Evolutionary conservation across 2,113 vertebrate genomes (phyloP).

Genomic region (Erythrocebus patas): DNA sequence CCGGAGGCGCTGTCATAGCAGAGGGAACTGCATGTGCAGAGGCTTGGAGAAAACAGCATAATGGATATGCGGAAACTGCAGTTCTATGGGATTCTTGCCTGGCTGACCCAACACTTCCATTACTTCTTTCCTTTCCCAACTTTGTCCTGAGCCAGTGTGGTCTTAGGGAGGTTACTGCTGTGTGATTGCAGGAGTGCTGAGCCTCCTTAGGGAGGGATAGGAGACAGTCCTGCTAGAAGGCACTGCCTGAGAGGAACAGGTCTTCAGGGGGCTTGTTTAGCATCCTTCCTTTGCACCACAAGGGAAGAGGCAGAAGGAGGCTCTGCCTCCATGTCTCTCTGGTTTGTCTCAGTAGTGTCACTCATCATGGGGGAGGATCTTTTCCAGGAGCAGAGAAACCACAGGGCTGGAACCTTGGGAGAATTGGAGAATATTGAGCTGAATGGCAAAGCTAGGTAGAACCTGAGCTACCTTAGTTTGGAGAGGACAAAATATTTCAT

Average conservation of each 20-base stretch:
- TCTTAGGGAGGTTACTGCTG: background rate
- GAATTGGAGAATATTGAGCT: background rate
- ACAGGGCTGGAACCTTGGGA: background rate
- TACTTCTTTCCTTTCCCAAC: background rate
- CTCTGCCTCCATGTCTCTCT: background rate
- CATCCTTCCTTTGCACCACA: background rate
- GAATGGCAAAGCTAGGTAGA: background rate
- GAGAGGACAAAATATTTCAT: background rate
- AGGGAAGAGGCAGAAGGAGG: background rate
- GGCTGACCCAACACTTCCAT: background rate
- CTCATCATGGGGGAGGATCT: too few species aligned
- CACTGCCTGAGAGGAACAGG: background rate
- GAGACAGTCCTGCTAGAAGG: background rate
- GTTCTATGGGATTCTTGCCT: background rate
- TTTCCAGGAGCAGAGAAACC: background rate
- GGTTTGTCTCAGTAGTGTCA: background rate
- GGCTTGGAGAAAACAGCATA: background rate
- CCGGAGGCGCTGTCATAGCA: too few species aligned
- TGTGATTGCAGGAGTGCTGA: background rate
- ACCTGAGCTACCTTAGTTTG: background rate
- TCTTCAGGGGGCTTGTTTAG: background rate
- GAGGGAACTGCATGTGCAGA: background rate
- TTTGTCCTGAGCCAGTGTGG: background rate
- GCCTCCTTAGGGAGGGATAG: background rate
- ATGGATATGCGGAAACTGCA: background rate